These are phyloP conservation scores for Zeus faber DNA, from an alignment of 2,113 vertebrate genomes.

Conservation along the genomic window DNA sequence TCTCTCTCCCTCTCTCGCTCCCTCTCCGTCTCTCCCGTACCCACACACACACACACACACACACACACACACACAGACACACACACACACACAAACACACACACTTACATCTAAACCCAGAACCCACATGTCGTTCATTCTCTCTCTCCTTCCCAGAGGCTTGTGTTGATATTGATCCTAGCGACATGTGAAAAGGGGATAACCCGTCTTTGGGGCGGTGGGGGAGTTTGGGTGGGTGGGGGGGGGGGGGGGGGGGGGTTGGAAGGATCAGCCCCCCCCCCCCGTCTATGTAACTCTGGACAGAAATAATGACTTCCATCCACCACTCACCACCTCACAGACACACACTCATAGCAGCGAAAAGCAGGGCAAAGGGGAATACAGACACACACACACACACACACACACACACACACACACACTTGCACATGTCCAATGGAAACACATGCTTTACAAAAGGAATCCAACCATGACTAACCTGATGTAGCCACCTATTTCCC, in stretches of 20 bases:
- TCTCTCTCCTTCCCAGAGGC: conserved; percentile 23
- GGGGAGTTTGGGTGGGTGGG: too few relatives aligned
- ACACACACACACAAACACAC: conserved; percentile 26
- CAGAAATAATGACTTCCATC: conserved; percentile 67
- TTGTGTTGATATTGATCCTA: conserved; percentile 58
- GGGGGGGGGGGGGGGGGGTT: too few relatives aligned
- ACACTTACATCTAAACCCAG: conserved; percentile 17
- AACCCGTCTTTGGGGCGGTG: conserved; percentile 40
- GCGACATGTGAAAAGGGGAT: conserved; percentile 54
- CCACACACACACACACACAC: conserved; percentile 14
- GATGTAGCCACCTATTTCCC: conserved; percentile 28
- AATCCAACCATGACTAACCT: conserved; percentile 46
- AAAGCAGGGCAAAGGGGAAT: conserved; percentile 55
- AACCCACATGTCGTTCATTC: not conserved
- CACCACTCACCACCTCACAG: conserved; percentile 34
- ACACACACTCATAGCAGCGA: conserved; percentile 27
- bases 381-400: conserved; percentile 30
- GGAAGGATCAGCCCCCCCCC: too few relatives aligned
- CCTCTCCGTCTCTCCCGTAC: not conserved
- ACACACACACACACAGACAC: conserved; percentile 22
- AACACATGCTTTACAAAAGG: conserved; percentile 38
- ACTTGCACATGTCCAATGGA: conserved; percentile 39
- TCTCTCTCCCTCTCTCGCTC: not conserved
- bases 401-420: conserved; percentile 34
- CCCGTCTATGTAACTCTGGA: conserved; percentile 46